Evolutionary conservation across 2,113 vertebrate genomes (phyloP).

Genomic region (Haliaeetus leucogaster): DNA sequence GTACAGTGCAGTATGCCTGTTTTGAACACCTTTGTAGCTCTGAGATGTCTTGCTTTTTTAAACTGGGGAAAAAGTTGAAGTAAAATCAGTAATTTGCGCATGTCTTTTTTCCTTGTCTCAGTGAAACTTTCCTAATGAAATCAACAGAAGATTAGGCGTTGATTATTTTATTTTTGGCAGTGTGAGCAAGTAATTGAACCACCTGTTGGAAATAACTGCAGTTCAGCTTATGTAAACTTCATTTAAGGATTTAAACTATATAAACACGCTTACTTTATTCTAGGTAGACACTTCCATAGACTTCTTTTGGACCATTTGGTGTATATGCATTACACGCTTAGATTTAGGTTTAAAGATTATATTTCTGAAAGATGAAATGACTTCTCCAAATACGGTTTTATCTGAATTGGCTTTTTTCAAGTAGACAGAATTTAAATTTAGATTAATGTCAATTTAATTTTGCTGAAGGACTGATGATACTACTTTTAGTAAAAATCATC

Average conservation of each 20-base stretch:
- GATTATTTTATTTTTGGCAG: constrained; percentile 26
- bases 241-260: neutral
- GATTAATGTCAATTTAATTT: neutral
- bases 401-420: neutral
- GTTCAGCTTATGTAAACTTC: constrained; percentile 20
- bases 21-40: neutral
- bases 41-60: neutral
- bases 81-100: neutral
- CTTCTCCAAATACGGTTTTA: neutral
- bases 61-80: neutral
- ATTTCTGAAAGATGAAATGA: neutral
- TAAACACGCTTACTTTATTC: neutral
- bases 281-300: neutral
- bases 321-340: neutral
- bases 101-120: neutral
- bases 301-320: neutral
- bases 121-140: neutral
- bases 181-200: neutral
- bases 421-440: neutral
- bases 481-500: neutral
- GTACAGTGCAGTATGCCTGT: neutral
- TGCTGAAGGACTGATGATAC: neutral
- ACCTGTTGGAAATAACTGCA: constrained; percentile 42
- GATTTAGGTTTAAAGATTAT: neutral
- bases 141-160: neutral